Evolutionary conservation across 2,797 vertebrate species (phyloP).

Genomic region (Xyrichtys novacula): DNA sequence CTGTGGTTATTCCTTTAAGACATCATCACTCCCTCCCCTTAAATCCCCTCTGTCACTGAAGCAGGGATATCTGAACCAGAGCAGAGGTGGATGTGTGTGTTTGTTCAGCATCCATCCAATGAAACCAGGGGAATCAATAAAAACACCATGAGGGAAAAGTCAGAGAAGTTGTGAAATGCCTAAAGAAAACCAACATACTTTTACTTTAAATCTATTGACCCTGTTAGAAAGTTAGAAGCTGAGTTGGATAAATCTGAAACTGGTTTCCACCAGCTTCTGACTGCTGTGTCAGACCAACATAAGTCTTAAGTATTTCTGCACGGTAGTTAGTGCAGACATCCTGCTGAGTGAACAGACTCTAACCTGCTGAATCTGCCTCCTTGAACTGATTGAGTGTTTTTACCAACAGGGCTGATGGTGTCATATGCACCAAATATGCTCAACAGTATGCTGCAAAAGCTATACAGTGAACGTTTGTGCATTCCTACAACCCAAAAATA

Average conservation of each 20-base stretch:
- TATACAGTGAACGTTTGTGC: not conserved
- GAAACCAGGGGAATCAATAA: conserved; percentile 4
- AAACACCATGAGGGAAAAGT: not conserved
- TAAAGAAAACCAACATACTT: too few relatives aligned
- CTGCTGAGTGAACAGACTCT: conserved; percentile 9
- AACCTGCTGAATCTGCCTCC: conserved; percentile 9
- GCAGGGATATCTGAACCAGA: conserved; percentile 27
- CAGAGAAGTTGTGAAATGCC: too few relatives aligned
- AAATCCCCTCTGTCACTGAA: conserved; percentile 47
- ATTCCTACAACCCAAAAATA: not conserved
- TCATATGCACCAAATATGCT: conserved; percentile 6
- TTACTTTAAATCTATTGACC: too few relatives aligned
- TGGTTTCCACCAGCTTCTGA: not conserved
- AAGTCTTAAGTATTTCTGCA: conserved; percentile 10
- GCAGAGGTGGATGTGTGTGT: conserved; percentile 3
- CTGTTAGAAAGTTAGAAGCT: not conserved
- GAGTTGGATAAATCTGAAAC: not conserved
- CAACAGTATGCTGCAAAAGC: not conserved
- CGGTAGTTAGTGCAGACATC: conserved; percentile 21
- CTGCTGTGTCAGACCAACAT: not conserved
- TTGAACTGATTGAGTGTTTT: not conserved
- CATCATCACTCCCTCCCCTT: conserved; percentile 31
- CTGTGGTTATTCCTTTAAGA: conserved; percentile 36
- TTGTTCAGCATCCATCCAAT: conserved; percentile 1
- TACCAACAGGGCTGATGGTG: not conserved